Percentiles rank a stretch among this genome's conserved stretches.
These are phyloP conservation scores for Actias luna DNA, from an alignment of 2,888 invertebrate genomes.

Conservation along the genomic window DNA sequence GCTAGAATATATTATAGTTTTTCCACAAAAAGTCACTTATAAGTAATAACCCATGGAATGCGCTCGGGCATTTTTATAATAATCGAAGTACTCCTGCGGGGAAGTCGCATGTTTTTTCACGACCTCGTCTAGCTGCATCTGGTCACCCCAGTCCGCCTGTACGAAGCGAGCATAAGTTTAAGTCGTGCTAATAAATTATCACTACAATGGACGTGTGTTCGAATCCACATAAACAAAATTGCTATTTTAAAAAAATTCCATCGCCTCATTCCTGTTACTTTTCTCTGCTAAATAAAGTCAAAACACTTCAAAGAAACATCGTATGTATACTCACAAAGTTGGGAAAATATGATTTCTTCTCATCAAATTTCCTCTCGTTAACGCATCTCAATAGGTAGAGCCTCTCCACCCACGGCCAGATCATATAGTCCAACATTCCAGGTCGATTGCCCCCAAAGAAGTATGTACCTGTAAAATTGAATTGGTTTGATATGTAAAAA, in stretches of 20 bases:
- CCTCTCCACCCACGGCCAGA: slow-evolving; percentile 93
- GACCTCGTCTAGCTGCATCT: slow-evolving; percentile 69
- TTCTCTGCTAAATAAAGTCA: no score
- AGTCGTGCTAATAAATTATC: background rate
- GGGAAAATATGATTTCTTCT: slow-evolving; percentile 60
- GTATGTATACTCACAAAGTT: slow-evolving; percentile 63
- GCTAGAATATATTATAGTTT: background rate
- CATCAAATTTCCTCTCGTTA: slow-evolving; percentile 61
- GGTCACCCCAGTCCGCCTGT: slow-evolving; percentile 75
- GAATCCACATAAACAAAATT: no score
- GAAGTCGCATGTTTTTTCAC: slow-evolving; percentile 66
- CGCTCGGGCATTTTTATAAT: slow-evolving; percentile 68
- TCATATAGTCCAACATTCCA: slow-evolving; percentile 93
- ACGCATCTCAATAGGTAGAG: slow-evolving; percentile 72
- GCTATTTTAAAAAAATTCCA: no score
- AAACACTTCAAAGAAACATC: no score
- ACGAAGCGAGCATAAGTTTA: slow-evolving; percentile 21
- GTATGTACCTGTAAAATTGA: slow-evolving; percentile 50
- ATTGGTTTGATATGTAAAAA: background rate
- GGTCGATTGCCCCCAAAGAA: slow-evolving; percentile 65
- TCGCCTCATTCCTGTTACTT: no score
- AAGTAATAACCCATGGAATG: slow-evolving; percentile 71
- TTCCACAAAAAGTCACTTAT: slow-evolving; percentile 31
- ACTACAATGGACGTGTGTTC: background rate
- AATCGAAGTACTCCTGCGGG: slow-evolving; percentile 65